Evolutionary conservation across 2,113 vertebrate genomes (phyloP), one percentile per base, ranked within the genome.

Genomic region (Equus przewalskii): DNA sequence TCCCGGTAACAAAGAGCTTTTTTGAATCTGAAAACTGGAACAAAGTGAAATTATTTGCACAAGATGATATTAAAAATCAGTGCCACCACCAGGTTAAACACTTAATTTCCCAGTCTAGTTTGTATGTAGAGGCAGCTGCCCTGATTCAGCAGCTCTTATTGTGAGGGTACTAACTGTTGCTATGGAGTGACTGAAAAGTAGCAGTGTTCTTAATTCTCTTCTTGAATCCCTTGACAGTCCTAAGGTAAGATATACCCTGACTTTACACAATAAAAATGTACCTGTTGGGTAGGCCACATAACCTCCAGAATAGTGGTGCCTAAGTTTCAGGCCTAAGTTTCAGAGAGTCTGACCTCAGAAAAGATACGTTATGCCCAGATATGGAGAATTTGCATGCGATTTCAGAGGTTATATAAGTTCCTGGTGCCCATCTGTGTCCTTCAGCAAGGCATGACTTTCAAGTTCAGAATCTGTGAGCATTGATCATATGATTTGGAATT

Each of bases 21-120:
- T 94, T 83, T 93, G 15, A 97, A 75, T 72, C 72, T 86, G 73
- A 91, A 73, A 92, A 89, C 73, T 95, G 28, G 22, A 97, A 75
- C 44, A 86, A 70, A 88, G n/a, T 87, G 73, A 95, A 94, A 16
- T 81, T 90, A n/a, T 44, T 88, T 94, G 21, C 33, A 58, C 46
- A 78, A 70, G 22, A 76, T 78, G n/a, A 4, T 78, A 60, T 78
- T 36, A 83, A 75, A 90, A 72, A 54, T 54, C 7, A 44, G 33
- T 67, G 70, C 79, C 41, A 58, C 5, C n/a, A 2, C 36, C 51
- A 70, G 36, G 26, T 79, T 75, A 69, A 62, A 94, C 3, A n/a
- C 41, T 96, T 26, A 41, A 3, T 92, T 80, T 91, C 51, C 33
- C 36, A 28, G 15, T 44, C 18, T 67, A 12, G 46, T 90, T n/a